phyloP scores from a whole-genome alignment of 2,888 invertebrate species.

The Junonia oenone region DNA sequence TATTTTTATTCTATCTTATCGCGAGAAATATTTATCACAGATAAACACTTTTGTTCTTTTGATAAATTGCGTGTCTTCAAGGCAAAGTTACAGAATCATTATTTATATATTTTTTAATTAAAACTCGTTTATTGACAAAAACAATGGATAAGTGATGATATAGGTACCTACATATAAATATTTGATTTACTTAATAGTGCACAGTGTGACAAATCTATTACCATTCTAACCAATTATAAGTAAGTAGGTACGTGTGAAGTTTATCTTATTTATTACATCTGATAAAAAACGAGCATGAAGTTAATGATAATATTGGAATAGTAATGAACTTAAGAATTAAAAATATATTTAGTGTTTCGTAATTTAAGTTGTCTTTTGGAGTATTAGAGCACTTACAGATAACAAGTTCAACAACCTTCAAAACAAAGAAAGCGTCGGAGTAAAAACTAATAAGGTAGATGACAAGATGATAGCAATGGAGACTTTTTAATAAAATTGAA shows the following conservation, averaged over 20 bases:
- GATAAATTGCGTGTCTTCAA: too few species aligned
- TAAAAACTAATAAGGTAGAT: constrained; percentile 48
- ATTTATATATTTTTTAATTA: too few species aligned
- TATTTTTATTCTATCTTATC: too few species aligned
- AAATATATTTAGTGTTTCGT: constrained; percentile 12
- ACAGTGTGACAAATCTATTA: too few species aligned
- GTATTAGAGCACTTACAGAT: constrained; percentile 53
- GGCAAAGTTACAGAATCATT: too few species aligned
- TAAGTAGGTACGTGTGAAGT: too few species aligned
- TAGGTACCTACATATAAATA: too few species aligned
- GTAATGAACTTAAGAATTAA: constrained; percentile 6
- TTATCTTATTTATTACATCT: background rate
- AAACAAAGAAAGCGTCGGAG: constrained; percentile 49
- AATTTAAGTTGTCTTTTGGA: constrained; percentile 46
- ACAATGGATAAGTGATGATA: too few species aligned
- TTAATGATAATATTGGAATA: background rate
- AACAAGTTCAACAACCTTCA: constrained; percentile 53
- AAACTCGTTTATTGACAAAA: too few species aligned
- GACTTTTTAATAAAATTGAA: background rate
- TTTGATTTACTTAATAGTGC: too few species aligned
- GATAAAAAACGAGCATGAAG: background rate
- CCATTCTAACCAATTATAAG: background rate
- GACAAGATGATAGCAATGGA: constrained; percentile 17
- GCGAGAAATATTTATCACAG: too few species aligned
- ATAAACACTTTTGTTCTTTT: too few species aligned